These are phyloP conservation scores for Lacanobia oleracea DNA, from an alignment of 2,888 invertebrate species.

Conservation along the genomic window DNA sequence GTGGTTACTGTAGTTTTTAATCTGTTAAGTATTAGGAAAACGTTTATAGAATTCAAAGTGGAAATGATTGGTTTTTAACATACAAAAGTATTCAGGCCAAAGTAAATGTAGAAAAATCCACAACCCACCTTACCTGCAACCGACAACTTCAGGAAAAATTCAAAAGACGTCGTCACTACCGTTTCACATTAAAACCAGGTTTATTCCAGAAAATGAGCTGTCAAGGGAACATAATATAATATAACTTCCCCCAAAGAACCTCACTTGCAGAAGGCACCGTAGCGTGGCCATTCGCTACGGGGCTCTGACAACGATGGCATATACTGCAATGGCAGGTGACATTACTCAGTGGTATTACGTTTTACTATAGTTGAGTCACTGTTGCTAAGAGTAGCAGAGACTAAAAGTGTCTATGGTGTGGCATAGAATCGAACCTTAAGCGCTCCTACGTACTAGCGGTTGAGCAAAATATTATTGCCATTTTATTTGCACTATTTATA, in stretches of 20 bases:
- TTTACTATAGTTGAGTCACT: not conserved
- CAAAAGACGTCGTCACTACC: not conserved
- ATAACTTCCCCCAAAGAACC: not conserved
- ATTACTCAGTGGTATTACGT: not conserved
- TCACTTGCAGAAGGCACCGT: slow-evolving; percentile 4
- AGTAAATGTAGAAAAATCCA: no score
- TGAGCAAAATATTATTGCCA: no score
- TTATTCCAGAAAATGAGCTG: not conserved
- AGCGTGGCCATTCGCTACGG: not conserved
- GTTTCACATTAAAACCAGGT: not conserved
- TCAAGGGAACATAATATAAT: not conserved
- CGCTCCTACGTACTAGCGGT: no score
- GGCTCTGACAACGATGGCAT: not conserved
- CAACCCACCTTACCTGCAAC: not conserved
- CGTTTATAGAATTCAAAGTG: no score
- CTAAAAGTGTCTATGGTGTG: not conserved
- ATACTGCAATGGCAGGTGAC: slow-evolving; percentile 16
- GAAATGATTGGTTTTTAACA: no score
- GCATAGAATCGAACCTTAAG: not conserved
- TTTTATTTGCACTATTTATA: no score
- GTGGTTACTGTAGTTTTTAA: not conserved
- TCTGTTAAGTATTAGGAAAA: not conserved
- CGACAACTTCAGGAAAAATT: not conserved
- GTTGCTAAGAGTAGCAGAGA: not conserved
- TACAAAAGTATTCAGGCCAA: no score